Evolutionary conservation across 53 echinoderm and acorn worm genomes (phyloP).

Genomic region (Hippasteria phrygiana): DNA sequence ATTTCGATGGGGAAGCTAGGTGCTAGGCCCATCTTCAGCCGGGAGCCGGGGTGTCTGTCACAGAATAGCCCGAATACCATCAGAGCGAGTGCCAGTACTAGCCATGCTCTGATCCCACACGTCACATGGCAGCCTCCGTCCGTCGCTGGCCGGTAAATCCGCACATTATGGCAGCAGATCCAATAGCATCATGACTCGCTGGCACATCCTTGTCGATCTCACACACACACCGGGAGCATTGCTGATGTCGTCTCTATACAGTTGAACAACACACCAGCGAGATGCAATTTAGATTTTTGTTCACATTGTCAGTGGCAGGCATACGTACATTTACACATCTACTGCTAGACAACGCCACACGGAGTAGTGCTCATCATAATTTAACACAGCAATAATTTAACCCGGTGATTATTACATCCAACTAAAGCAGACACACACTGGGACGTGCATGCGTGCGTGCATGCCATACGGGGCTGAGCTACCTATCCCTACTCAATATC

Average conservation of each 20-base stretch:
- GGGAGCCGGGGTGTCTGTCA: conserved; percentile 67
- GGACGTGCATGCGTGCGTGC: conserved; percentile 32
- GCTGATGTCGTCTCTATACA: conserved; percentile 34
- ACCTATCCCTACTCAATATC: conserved; percentile 37
- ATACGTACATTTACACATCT: conserved; percentile 5
- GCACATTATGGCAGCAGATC: conserved; percentile 43
- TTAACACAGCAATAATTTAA: conserved; percentile 61
- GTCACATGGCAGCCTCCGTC: conserved; percentile 61
- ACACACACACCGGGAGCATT: conserved; percentile 40
- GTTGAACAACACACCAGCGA: not conserved
- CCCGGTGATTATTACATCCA: conserved; percentile 64
- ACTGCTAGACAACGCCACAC: conserved; percentile 20
- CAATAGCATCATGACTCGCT: conserved; percentile 12
- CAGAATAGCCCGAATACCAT: conserved; percentile 69
- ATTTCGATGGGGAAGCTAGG: conserved; percentile 99
- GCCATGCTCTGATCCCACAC: conserved; percentile 62
- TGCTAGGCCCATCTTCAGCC: conserved; percentile 98
- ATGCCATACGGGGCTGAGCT: conserved; percentile 16
- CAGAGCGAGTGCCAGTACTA: conserved; percentile 58
- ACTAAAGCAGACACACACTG: conserved; percentile 46
- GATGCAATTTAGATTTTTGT: conserved; percentile 18
- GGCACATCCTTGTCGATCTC: conserved; percentile 15
- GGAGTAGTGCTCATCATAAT: conserved; percentile 61
- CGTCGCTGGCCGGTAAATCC: conserved; percentile 52
- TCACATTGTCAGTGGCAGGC: conserved; percentile 48